Evolutionary conservation across 2,113 vertebrate genomes (phyloP).

Genomic region (Xenopus borealis): DNA sequence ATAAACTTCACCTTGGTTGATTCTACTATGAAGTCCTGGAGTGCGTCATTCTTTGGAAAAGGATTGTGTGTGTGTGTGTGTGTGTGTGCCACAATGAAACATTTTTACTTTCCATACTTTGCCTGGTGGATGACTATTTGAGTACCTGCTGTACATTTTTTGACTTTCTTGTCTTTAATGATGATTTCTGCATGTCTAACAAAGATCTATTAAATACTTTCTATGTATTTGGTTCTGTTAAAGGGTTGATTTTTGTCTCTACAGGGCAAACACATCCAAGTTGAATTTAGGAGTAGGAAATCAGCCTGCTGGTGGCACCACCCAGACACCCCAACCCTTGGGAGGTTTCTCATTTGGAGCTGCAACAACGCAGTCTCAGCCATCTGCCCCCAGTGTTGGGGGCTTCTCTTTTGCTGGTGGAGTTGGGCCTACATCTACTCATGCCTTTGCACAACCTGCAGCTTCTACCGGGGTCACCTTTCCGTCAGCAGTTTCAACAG

Average conservation of each 20-base stretch:
- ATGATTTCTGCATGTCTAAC: no score
- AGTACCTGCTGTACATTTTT: no score
- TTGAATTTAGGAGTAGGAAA: conserved; percentile 57
- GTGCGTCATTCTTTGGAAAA: no score
- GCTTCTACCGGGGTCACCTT: conserved; percentile 60
- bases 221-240: background rate
- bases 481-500: conserved; percentile 53
- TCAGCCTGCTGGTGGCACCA: conserved; percentile 48
- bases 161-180: no score
- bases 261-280: conserved; percentile 59
- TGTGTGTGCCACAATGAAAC: no score
- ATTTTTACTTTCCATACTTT: no score
- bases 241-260: background rate
- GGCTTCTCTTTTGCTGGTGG: conserved; percentile 13
- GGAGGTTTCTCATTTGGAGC: conserved; percentile 48
- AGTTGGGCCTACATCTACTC: conserved; percentile 11
- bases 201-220: background rate
- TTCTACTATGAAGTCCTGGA: no score
- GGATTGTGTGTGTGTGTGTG: no score
- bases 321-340: conserved; percentile 47
- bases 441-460: conserved; percentile 16
- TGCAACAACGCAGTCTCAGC: conserved; percentile 14
- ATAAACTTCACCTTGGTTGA: no score
- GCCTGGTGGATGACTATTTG: no score
- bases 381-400: conserved; percentile 42